A percentile compares a stretch with the other conserved stretches of the same genome.
phyloP scores from a whole-genome alignment of 1,140 invertebrate genomes.

The Panagrolaimus sp. region DNA sequence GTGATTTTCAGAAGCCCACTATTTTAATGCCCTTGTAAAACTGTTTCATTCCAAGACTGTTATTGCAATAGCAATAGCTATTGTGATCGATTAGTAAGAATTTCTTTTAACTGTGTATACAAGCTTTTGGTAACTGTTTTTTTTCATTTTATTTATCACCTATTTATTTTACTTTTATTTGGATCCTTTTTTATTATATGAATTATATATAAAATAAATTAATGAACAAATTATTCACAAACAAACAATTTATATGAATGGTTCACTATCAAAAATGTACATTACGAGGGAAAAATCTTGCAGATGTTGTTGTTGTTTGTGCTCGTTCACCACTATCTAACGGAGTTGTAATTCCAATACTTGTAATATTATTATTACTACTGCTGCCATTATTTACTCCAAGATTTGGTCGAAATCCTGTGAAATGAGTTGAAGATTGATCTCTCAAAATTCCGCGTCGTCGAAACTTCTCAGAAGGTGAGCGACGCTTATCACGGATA shows the following conservation, averaged over 20 bases:
- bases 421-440: constrained; percentile 22
- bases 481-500: constrained; percentile 16
- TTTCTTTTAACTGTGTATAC: no score
- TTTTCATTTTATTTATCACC: no score
- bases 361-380: not conserved
- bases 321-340: not conserved
- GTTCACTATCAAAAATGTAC: constrained; percentile 3
- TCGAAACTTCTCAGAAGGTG: constrained; percentile 24
- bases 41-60: no score
- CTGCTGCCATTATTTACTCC: not conserved
- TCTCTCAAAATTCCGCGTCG: constrained; percentile 26
- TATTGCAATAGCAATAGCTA: no score
- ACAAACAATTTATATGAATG: not conserved
- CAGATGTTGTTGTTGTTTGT: not conserved
- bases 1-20: no score
- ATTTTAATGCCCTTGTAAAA: no score
- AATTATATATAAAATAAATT: not conserved
- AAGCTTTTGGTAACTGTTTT: no score
- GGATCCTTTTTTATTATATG: no score
- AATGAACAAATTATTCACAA: no score
- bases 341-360: not conserved
- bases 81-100: no score
- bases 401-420: constrained; percentile 26
- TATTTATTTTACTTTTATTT: no score
- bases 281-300: not conserved